Evolutionary conservation across 1,140 invertebrate species (phyloP), one percentile per base, ranked within the genome.

Genomic region (Rhagoletis zephyria): DNA sequence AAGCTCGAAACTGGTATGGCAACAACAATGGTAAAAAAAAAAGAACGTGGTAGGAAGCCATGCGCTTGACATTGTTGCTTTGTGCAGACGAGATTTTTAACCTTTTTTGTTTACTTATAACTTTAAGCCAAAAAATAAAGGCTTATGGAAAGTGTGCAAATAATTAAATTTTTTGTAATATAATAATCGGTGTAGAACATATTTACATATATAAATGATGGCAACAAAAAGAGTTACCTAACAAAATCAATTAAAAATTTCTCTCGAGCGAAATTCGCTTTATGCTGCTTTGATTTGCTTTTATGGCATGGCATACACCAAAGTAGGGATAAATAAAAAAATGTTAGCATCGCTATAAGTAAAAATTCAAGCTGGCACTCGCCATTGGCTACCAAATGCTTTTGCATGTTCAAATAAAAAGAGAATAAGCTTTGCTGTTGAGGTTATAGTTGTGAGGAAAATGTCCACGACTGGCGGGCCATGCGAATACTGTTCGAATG

Each of bases 171-270:
- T 67, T 67, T 67, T 67, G n/a, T 67, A 19, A 67, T 67, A 56
- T 7, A 67, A 67, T 16, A 67, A 40, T 30, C 30, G 5, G 51
- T 4, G 19, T n/a, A 74, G n/a, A 51, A 56, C 2, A 70, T 67
- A 59, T 30, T 30, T 30, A 30, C 30, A 30, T 30, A 30, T 30
- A 30, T 30, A 59, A 87, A 87, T 12, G 45, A 19, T 48, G 85
- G 60, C 10, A 63, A 63, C 10, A 30, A 30, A 30, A 30, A 63
- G 4, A 63, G 16, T 63, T 63, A 63, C 10, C 64, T 67, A 88
- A 14, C 56, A 87, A 88, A 88, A 86, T 88, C 87, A 88, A 88
- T 88, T 88, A 88, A 64, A 64, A 60, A 77, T 30, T 88, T 88
- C n/a, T 59, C 60, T 64, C 45, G 12, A 4, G 45, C 74, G 14